A percentile compares a stretch with the other conserved stretches of the same genome.
These are phyloP conservation scores for Eulemur rufifrons DNA, from an alignment of 2,113 vertebrate species.

Conservation along the genomic window DNA sequence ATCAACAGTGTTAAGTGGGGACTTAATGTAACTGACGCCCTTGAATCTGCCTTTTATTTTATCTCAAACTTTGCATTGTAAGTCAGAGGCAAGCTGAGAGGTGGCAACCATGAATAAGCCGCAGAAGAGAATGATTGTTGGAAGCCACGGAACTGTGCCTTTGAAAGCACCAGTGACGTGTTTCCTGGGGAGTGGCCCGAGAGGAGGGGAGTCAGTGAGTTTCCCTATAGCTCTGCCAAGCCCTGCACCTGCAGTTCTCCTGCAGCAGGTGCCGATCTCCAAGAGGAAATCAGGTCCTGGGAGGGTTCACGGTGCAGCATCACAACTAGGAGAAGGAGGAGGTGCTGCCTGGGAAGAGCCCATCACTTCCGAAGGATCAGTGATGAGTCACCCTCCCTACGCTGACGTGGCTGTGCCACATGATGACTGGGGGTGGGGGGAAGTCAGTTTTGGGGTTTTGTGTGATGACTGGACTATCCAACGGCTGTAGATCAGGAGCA, in stretches of 20 bases:
- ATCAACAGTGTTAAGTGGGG: neutral
- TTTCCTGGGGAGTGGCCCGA: neutral
- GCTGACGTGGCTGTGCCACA: accelerated
- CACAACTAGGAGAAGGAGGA: neutral
- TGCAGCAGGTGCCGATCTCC: neutral
- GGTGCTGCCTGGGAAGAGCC: too few species aligned
- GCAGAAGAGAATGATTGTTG: too few species aligned
- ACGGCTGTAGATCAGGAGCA: neutral
- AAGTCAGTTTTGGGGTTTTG: accelerated
- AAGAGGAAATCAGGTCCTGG: neutral
- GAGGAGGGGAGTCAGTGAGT: neutral
- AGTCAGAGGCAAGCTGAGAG: neutral
- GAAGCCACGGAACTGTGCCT: accelerated
- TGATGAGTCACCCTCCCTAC: neutral
- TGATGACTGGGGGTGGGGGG: neutral
- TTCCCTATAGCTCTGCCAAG: too few species aligned
- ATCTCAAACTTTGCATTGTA: neutral
- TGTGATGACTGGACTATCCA: neutral
- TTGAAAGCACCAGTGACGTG: neutral
- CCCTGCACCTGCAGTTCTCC: neutral
- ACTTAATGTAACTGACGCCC: neutral
- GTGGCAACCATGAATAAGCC: neutral
- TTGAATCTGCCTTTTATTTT: neutral
- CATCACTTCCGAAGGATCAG: neutral
- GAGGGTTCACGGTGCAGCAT: accelerated